These are phyloP conservation scores for Myotis findleyi DNA, from an alignment of 2,797 vertebrate species.

Conservation along the genomic window DNA sequence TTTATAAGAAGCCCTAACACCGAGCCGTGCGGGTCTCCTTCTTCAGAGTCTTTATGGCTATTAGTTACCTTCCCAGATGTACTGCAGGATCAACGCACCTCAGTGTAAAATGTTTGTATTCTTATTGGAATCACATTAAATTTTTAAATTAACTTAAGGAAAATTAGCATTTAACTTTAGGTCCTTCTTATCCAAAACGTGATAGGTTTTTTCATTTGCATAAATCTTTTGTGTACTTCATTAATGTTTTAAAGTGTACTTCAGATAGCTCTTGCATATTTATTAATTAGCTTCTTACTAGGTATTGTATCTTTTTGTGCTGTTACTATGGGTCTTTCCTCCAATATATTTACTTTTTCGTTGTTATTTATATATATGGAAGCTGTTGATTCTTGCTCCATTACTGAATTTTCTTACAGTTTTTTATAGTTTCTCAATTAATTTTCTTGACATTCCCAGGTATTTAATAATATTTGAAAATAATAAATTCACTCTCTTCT, in stretches of 20 bases:
- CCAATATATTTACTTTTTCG: not conserved
- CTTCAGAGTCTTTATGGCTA: not conserved
- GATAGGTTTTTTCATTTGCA: conserved; percentile 4
- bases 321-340: not conserved
- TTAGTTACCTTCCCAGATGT: not conserved
- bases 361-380: not conserved
- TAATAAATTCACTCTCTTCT: not conserved
- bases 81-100: not conserved
- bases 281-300: not conserved
- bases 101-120: not conserved
- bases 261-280: not conserved
- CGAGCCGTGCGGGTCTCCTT: not conserved
- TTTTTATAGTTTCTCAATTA: conserved; percentile 27
- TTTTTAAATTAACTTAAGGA: conserved; percentile 17
- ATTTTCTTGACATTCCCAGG: not conserved
- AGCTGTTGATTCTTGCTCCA: not conserved
- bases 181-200: not conserved
- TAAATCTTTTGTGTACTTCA: not conserved
- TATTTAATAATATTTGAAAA: not conserved
- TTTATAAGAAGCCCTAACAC: not conserved
- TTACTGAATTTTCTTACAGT: not conserved
- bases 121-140: not conserved
- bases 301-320: not conserved
- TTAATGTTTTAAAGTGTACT: not conserved
- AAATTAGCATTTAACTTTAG: conserved; percentile 14